These are phyloP conservation scores for Drosophila eugracilis DNA, from an alignment of 1,140 invertebrate genomes.

Conservation along the genomic window DNA sequence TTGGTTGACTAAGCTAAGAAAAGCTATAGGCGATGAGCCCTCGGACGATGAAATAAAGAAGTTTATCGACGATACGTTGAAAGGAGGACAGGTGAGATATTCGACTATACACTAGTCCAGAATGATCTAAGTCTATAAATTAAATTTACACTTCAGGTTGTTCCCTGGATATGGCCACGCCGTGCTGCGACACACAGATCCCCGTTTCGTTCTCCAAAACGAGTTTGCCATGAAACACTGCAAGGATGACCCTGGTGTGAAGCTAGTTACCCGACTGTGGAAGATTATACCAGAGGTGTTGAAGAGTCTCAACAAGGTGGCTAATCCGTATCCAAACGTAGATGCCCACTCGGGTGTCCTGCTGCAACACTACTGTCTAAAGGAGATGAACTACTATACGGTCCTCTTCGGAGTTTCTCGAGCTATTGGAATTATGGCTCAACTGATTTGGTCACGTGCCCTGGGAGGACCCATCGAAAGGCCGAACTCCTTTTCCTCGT, in stretches of 20 bases:
- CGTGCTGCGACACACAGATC: conserved; percentile 97
- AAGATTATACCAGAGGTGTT: conserved; percentile 96
- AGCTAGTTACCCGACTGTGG: conserved; percentile 95
- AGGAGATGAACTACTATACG: conserved; percentile 99
- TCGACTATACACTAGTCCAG: no score
- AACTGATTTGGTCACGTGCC: conserved; percentile 96
- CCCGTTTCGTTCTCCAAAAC: conserved; percentile 93
- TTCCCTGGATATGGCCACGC: conserved; percentile 98
- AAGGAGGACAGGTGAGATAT: conserved; percentile 87
- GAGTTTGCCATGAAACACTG: conserved; percentile 97
- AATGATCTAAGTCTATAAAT: neutral
- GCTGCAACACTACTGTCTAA: conserved; percentile 96
- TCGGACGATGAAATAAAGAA: conserved; percentile 94
- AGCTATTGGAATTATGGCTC: conserved; percentile 94
- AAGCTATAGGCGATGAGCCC: conserved; percentile 93
- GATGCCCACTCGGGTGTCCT: conserved; percentile 98
- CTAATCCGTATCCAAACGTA: conserved; percentile 99
- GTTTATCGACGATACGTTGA: conserved; percentile 96
- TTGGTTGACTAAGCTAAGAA: conserved; percentile 91
- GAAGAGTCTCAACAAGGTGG: conserved; percentile 95
- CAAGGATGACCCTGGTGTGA: conserved; percentile 95
- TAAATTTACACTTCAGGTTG: conserved; percentile 56
- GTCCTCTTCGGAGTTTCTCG: conserved; percentile 98
- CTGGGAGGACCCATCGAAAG: conserved; percentile 97
- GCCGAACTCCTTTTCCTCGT: conserved; percentile 97